These are phyloP conservation scores for Peromyscus melanophrys DNA, from an alignment of 2,797 vertebrate species.

Conservation along the genomic window DNA sequence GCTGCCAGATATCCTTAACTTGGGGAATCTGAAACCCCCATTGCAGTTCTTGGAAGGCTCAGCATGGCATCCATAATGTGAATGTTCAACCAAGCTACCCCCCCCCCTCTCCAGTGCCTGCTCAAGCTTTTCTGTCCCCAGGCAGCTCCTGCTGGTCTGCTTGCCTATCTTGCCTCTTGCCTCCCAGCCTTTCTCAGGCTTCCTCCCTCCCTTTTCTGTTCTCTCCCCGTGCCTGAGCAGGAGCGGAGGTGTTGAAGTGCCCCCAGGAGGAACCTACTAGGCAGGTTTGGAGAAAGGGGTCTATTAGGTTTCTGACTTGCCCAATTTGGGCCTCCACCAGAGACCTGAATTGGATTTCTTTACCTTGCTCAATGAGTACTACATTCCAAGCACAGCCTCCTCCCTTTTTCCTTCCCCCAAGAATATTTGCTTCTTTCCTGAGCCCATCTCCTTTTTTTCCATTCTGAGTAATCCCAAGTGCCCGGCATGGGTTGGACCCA, in stretches of 20 bases:
- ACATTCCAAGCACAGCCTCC: background rate
- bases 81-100: background rate
- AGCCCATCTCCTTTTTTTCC: background rate
- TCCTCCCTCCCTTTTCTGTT: background rate
- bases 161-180: background rate
- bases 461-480: background rate
- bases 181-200: background rate
- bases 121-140: background rate
- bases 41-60: background rate
- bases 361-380: background rate
- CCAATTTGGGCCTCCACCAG: background rate
- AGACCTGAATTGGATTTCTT: background rate
- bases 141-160: background rate
- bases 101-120: background rate
- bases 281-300: background rate
- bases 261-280: background rate
- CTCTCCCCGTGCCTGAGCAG: background rate
- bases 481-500: background rate
- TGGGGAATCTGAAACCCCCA: background rate
- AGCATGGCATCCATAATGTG: background rate
- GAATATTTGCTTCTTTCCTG: background rate
- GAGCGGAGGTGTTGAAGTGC: constrained; percentile 36
- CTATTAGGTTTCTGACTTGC: constrained; percentile 2
- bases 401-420: background rate
- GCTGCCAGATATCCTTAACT: background rate